These are phyloP conservation scores for Drosophila phalerata DNA, from an alignment of 2,888 invertebrate species.

Conservation along the genomic window DNA sequence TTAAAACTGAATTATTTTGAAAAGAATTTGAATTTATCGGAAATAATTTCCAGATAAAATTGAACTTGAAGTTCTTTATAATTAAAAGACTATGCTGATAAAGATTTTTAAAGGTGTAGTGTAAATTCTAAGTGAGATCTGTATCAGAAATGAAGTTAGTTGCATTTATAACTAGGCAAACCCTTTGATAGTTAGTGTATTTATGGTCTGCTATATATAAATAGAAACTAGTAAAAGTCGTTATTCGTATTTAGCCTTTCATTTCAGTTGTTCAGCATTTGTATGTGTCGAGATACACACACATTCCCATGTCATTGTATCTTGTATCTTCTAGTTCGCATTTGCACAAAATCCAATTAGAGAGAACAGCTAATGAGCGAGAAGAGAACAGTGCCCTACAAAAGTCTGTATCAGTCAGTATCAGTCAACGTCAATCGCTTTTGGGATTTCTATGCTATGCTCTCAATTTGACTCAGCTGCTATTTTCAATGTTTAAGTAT, in stretches of 20 bases:
- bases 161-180: not conserved
- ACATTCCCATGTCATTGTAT: conserved; percentile 35
- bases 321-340: conserved; percentile 20
- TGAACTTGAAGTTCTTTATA: too few relatives aligned
- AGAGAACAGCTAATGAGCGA: conserved; percentile 35
- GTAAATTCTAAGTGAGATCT: not conserved
- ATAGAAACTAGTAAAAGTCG: conserved; percentile 31
- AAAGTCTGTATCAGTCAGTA: conserved; percentile 30
- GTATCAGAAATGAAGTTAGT: not conserved
- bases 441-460: conserved; percentile 31
- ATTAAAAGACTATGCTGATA: too few relatives aligned
- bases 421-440: conserved; percentile 21
- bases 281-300: conserved; percentile 6
- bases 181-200: conserved; percentile 3
- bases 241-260: conserved; percentile 33
- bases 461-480: conserved; percentile 59
- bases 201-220: not conserved
- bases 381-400: conserved; percentile 53
- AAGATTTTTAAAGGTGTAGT: not conserved
- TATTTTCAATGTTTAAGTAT: conserved; percentile 47
- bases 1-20: too few relatives aligned
- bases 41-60: too few relatives aligned
- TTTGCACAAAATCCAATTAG: conserved; percentile 57
- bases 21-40: too few relatives aligned
- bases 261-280: conserved; percentile 25